Evolutionary conservation across 2,888 invertebrate genomes (phyloP).

Genomic region (Taphrorychus bicolor): DNA sequence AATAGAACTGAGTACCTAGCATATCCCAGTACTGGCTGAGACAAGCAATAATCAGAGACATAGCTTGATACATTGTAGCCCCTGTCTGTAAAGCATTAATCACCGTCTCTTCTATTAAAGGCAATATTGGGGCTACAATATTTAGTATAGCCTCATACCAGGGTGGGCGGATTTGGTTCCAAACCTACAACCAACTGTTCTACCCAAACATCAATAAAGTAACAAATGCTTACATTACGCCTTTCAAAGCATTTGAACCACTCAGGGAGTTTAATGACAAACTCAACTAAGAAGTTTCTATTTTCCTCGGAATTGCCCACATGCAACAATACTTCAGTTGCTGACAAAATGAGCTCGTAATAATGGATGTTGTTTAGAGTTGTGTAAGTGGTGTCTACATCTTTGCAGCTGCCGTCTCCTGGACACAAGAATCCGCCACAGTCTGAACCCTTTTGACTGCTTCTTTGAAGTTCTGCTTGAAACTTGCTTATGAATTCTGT

Average conservation of each 20-base stretch:
- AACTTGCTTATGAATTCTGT: slow-evolving; percentile 63
- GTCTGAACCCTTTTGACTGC: slow-evolving; percentile 42
- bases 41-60: slow-evolving; percentile 76
- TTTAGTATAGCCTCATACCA: slow-evolving; percentile 78
- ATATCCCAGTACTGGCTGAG: slow-evolving; percentile 75
- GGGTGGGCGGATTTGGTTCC: slow-evolving; percentile 81
- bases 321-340: slow-evolving; percentile 69
- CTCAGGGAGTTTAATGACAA: slow-evolving; percentile 64
- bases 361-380: slow-evolving; percentile 50
- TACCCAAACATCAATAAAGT: no score
- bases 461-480: slow-evolving; percentile 20
- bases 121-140: slow-evolving; percentile 68
- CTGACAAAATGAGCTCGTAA: slow-evolving; percentile 68
- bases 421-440: slow-evolving; percentile 78
- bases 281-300: slow-evolving; percentile 68
- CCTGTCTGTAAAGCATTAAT: slow-evolving; percentile 76
- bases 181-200: no score
- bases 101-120: slow-evolving; percentile 71
- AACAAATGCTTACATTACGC: slow-evolving; percentile 69
- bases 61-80: slow-evolving; percentile 82
- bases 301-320: slow-evolving; percentile 71
- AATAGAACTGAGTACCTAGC: slow-evolving; percentile 53
- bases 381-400: slow-evolving; percentile 46
- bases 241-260: slow-evolving; percentile 81
- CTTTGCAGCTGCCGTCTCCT: slow-evolving; percentile 65